phyloP scores from a whole-genome alignment of 2,888 invertebrate species.

The Sericinus montela region DNA sequence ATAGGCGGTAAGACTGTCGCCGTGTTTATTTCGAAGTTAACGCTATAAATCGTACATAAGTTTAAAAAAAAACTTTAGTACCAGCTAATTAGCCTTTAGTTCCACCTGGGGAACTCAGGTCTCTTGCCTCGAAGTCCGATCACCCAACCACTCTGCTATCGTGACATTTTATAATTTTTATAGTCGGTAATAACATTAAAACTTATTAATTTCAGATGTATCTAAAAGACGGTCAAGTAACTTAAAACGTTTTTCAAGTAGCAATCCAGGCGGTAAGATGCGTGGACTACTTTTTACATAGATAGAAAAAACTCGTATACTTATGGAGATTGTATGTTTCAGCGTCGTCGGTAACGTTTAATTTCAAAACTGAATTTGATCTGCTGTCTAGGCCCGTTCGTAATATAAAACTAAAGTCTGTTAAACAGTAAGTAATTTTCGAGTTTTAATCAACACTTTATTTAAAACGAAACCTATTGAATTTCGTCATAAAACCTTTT shows the following conservation, averaged over 20 bases:
- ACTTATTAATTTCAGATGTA: not conserved
- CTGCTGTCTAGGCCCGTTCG: conserved; percentile 16
- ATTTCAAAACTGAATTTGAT: conserved; percentile 18
- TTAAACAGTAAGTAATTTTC: conserved; percentile 12
- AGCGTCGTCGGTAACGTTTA: conserved; percentile 14
- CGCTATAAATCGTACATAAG: no score
- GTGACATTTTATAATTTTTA: no score
- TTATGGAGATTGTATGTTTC: not conserved
- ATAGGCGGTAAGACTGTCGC: no score
- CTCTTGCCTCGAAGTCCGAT: no score
- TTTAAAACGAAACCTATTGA: no score
- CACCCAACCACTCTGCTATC: no score
- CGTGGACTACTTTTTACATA: not conserved
- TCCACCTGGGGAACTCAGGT: no score
- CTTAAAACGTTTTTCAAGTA: not conserved
- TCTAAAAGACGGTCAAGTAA: not conserved
- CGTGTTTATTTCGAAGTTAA: no score
- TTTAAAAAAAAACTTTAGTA: no score
- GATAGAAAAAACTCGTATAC: not conserved
- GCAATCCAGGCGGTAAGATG: conserved; percentile 5
- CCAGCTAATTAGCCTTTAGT: no score
- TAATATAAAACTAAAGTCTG: conserved; percentile 2
- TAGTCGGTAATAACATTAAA: not conserved
- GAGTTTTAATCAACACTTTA: no score
- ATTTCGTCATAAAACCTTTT: no score